A percentile compares a stretch with the other conserved stretches of the same genome.
Conservation (phyloP, 2,113 vertebrate species). For the Stigmatopora argus region DNA sequence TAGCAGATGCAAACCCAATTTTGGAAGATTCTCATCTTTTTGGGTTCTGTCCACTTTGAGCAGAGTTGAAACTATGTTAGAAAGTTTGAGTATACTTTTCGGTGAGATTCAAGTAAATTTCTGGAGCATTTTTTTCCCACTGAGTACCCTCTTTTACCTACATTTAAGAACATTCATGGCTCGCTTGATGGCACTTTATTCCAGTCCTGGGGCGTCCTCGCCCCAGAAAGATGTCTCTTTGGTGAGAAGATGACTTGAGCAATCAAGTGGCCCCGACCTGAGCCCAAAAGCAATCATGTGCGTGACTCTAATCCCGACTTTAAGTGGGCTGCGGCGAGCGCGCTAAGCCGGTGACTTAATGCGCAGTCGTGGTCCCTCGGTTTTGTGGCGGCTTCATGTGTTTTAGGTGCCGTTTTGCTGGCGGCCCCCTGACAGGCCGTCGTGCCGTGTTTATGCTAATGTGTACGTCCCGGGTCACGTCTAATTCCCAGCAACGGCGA, state of each 20-base stretch:
- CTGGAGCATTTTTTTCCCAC: not conserved
- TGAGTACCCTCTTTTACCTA: not conserved
- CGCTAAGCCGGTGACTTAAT: constrained; percentile 68
- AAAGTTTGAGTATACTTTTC: not conserved
- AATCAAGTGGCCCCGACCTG: constrained; percentile 56
- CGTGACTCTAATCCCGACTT: constrained; percentile 63
- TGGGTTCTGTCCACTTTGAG: not conserved
- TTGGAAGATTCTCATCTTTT: no score
- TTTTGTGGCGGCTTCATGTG: constrained; percentile 18
- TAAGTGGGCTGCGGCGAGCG: constrained; percentile 31
- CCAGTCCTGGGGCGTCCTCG: not conserved
- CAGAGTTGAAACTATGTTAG: no score
- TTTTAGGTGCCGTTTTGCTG: constrained; percentile 32
- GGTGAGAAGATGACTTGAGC: constrained; percentile 45
- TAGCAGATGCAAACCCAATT: no score
- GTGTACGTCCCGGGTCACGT: constrained; percentile 43
- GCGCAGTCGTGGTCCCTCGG: constrained; percentile 55
- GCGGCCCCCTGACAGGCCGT: constrained; percentile 62
- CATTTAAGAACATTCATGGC: not conserved
- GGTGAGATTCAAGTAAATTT: not conserved
- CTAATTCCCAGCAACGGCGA: constrained; percentile 47
- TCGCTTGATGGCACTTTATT: not conserved
- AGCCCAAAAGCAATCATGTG: constrained; percentile 64
- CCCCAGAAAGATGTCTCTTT: constrained; percentile 9
- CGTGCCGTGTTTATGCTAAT: constrained; percentile 66